Percentiles rank a stretch among this genome's conserved stretches.
These are phyloP conservation scores for Metopolophium dirhodum DNA, from an alignment of 1,140 invertebrate species.

Conservation along the genomic window DNA sequence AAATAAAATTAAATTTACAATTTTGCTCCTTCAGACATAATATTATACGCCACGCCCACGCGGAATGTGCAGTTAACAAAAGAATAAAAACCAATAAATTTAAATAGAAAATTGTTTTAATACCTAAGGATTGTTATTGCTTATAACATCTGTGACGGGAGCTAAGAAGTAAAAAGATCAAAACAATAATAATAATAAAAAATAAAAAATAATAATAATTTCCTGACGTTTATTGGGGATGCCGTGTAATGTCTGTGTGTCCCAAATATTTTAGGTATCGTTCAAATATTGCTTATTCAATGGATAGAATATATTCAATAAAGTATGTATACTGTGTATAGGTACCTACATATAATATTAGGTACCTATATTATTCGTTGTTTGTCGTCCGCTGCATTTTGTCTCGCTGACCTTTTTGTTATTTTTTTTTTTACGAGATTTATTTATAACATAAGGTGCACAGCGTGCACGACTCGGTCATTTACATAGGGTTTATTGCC, in stretches of 20 bases:
- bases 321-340: not conserved
- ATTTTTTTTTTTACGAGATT: constrained; percentile 26
- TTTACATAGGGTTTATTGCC: constrained; percentile 26
- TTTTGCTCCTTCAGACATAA: not conserved
- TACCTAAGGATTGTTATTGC: not conserved
- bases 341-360: not conserved
- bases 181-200: not conserved
- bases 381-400: not conserved
- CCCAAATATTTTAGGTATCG: not conserved
- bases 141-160: not conserved
- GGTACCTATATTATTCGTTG: constrained; percentile 6
- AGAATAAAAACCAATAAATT: not conserved
- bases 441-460: constrained; percentile 36
- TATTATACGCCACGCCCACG: too few relatives aligned
- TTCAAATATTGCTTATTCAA: constrained; percentile 14
- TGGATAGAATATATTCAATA: not conserved
- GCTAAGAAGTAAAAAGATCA: not conserved
- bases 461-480: not conserved
- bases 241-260: not conserved
- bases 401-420: not conserved
- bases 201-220: not conserved
- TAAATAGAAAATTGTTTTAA: not conserved
- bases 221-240: not conserved
- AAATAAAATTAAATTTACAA: not conserved
- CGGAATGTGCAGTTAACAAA: too few relatives aligned